Conservation (phyloP, 2,888 invertebrate species). For the Cosmopolites sordidus region DNA sequence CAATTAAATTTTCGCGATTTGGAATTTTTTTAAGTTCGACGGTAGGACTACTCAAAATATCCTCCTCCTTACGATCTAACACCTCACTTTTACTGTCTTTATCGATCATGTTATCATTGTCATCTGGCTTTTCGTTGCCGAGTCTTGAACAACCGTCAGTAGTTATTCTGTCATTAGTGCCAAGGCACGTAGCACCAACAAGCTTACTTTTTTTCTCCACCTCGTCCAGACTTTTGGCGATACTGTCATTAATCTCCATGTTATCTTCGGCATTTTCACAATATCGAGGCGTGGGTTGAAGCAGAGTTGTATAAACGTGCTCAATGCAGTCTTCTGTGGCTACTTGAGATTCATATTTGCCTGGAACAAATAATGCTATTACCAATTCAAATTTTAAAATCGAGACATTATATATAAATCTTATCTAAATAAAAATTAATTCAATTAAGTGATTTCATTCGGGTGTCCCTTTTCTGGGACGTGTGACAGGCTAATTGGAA, state of each 20-base stretch:
- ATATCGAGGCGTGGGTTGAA: slow-evolving; percentile 29
- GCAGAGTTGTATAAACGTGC: slow-evolving; percentile 37
- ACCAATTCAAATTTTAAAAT: no score
- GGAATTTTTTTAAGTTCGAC: neutral
- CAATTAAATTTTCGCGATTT: slow-evolving; percentile 6
- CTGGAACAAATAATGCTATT: slow-evolving; percentile 29
- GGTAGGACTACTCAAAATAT: slow-evolving; percentile 2
- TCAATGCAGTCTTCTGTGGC: slow-evolving; percentile 29
- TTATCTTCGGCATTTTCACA: slow-evolving; percentile 34
- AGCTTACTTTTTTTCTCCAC: slow-evolving; percentile 8
- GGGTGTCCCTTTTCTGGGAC: no score
- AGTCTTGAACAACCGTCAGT: neutral
- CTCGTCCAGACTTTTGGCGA: slow-evolving; percentile 30
- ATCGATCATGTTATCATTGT: neutral
- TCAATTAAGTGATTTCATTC: no score
- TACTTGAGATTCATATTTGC: slow-evolving; percentile 35
- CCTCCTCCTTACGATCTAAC: neutral
- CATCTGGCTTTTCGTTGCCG: neutral
- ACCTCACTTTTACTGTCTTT: slow-evolving; percentile 5
- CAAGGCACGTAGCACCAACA: neutral
- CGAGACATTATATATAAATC: no score
- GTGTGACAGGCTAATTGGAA: no score
- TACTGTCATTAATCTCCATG: slow-evolving; percentile 29
- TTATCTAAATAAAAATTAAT: no score
- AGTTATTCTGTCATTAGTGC: neutral